Percentiles rank a stretch among this genome's conserved stretches.
phyloP scores from a whole-genome alignment of 1,140 invertebrate species.

The Ostrea denselamellosa region DNA sequence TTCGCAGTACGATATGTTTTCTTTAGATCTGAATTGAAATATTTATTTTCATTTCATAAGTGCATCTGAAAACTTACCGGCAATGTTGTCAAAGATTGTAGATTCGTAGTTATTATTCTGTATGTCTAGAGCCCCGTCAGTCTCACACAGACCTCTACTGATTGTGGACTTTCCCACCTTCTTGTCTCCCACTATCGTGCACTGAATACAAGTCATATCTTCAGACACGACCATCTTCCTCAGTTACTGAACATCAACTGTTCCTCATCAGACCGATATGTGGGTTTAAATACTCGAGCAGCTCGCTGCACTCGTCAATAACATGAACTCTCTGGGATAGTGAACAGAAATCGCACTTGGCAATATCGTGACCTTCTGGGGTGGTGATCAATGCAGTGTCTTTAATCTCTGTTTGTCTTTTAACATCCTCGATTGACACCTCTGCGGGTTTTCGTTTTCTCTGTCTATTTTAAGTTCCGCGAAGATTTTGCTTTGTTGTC shows the following conservation, averaged over 20 bases:
- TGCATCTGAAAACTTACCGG: constrained; percentile 10
- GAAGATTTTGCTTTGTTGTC: too few relatives aligned
- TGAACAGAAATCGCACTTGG: background rate
- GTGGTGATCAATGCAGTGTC: constrained; percentile 7
- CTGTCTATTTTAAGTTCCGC: background rate
- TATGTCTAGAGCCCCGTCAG: background rate
- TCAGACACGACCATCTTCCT: constrained; percentile 40
- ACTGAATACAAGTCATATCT: constrained; percentile 47
- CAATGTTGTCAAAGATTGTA: constrained; percentile 42
- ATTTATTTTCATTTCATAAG: background rate
- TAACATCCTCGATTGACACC: background rate
- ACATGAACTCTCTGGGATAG: background rate
- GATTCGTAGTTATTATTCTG: constrained; percentile 5
- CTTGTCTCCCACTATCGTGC: constrained; percentile 53
- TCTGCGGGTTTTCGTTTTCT: background rate
- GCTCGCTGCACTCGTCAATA: constrained; percentile 34
- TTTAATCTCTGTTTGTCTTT: background rate
- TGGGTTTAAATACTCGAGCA: background rate
- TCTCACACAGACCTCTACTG: background rate
- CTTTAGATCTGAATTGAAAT: background rate
- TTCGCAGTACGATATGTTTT: background rate
- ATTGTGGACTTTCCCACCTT: constrained; percentile 45
- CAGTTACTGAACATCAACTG: constrained; percentile 7
- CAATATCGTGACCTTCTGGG: background rate
- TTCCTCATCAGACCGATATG: background rate